phyloP scores from a whole-genome alignment of 2,113 vertebrate species.

The Illadopsis cleaveri region DNA sequence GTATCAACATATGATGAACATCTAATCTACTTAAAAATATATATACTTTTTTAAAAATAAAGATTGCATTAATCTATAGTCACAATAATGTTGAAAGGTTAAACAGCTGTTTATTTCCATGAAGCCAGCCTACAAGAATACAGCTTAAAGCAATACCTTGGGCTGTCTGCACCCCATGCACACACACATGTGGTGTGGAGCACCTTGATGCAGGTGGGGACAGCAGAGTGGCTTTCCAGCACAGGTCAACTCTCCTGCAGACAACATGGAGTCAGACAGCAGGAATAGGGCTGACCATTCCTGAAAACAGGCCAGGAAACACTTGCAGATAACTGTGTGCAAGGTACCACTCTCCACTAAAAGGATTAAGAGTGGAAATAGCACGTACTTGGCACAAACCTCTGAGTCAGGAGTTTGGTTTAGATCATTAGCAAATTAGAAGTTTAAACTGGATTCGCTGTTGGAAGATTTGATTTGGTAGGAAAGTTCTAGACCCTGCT shows the following conservation, averaged over 20 bases:
- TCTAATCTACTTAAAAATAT: not conserved
- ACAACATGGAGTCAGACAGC: not conserved
- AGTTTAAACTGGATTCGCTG: not conserved
- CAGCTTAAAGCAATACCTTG: not conserved
- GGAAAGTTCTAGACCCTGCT: not conserved
- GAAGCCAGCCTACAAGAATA: not conserved
- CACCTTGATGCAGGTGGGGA: not conserved
- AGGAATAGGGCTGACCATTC: not conserved
- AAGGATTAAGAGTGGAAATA: not conserved
- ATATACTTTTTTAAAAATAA: not conserved
- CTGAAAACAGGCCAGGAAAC: not conserved
- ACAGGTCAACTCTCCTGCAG: not conserved
- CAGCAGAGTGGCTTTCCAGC: not conserved
- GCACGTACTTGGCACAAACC: not conserved
- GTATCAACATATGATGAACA: accelerated
- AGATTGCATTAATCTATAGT: not conserved
- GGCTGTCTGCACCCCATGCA: not conserved
- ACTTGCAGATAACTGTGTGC: not conserved
- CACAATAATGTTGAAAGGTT: not conserved
- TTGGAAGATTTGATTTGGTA: not conserved
- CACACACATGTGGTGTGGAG: accelerated
- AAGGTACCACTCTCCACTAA: not conserved
- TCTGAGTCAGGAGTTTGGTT: not conserved
- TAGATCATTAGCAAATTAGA: not conserved
- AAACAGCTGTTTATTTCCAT: not conserved